Percentiles rank a stretch among this genome's conserved stretches.
Conservation (phyloP, 2,888 invertebrate genomes). For the Caenorhabditis japonica region DNA sequence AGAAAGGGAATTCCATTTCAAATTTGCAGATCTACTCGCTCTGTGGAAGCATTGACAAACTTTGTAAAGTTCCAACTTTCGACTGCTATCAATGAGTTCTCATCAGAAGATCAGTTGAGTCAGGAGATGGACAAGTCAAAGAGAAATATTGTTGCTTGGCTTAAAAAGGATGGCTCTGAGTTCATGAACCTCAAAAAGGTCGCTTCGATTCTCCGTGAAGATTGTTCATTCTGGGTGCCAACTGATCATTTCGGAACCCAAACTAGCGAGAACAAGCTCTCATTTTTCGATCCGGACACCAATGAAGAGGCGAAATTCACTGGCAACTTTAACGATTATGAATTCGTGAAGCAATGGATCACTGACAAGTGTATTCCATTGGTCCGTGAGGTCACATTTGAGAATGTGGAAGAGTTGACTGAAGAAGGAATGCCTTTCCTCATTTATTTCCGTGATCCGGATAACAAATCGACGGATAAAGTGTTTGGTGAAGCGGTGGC, state of each 20-base stretch:
- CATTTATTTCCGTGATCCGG: slow-evolving; percentile 91
- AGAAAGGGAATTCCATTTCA: no score
- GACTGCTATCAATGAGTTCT: slow-evolving; percentile 87
- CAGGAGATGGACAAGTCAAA: slow-evolving; percentile 68
- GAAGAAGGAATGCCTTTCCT: slow-evolving; percentile 95
- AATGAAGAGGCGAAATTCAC: slow-evolving; percentile 73
- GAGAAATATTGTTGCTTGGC: slow-evolving; percentile 72
- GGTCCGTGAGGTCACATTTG: slow-evolving; percentile 92
- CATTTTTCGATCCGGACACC: slow-evolving; percentile 71
- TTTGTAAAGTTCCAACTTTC: slow-evolving; percentile 91
- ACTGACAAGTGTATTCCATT: slow-evolving; percentile 94
- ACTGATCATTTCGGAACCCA: slow-evolving; percentile 82
- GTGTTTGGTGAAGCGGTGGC: slow-evolving; percentile 85
- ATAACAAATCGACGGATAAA: slow-evolving; percentile 88
- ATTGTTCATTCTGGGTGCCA: slow-evolving; percentile 93
- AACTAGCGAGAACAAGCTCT: slow-evolving; percentile 63
- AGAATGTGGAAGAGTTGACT: slow-evolving; percentile 88
- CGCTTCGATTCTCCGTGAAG: slow-evolving; percentile 89
- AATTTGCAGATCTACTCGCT: slow-evolving; percentile 82
- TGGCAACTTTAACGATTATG: slow-evolving; percentile 79
- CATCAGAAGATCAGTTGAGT: slow-evolving; percentile 75
- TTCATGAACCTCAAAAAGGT: slow-evolving; percentile 70
- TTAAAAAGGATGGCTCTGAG: slow-evolving; percentile 64
- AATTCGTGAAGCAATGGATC: slow-evolving; percentile 89
- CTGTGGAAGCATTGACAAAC: slow-evolving; percentile 89